phyloP scores from a whole-genome alignment of 2,797 vertebrate species.

The Xenentodon cancila region DNA sequence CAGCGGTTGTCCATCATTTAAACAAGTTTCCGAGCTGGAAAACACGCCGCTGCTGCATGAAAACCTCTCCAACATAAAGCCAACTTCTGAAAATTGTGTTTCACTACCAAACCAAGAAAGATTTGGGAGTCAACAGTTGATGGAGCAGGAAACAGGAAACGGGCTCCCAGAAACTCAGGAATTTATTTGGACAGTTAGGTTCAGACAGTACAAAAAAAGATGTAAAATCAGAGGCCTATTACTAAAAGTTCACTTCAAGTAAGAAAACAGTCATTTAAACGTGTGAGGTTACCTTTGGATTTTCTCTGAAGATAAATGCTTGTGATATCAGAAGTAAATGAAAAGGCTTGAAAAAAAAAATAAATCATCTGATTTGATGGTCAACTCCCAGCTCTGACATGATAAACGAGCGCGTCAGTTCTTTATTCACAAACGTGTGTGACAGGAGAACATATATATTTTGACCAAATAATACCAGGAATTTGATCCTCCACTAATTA shows the following conservation, averaged over 20 bases:
- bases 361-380: not conserved
- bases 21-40: no score
- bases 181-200: conserved; percentile 70
- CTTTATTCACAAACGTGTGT: conserved; percentile 6
- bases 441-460: conserved; percentile 1
- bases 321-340: not conserved
- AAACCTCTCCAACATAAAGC: no score
- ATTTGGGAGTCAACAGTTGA: no score
- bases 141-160: no score
- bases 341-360: not conserved
- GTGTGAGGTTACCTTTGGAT: conserved; percentile 40
- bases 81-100: no score
- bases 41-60: no score
- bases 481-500: no score
- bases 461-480: not conserved
- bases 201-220: conserved; percentile 71
- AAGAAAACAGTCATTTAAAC: conserved; percentile 70
- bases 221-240: conserved; percentile 49
- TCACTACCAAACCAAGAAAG: no score
- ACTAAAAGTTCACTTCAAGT: conserved; percentile 71
- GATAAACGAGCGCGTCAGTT: not conserved
- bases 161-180: conserved; percentile 38
- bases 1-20: no score
- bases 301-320: conserved; percentile 19
- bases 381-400: conserved; percentile 7